phyloP scores from a whole-genome alignment of 2,113 vertebrate genomes.

The Benitochromis conjunctus region DNA sequence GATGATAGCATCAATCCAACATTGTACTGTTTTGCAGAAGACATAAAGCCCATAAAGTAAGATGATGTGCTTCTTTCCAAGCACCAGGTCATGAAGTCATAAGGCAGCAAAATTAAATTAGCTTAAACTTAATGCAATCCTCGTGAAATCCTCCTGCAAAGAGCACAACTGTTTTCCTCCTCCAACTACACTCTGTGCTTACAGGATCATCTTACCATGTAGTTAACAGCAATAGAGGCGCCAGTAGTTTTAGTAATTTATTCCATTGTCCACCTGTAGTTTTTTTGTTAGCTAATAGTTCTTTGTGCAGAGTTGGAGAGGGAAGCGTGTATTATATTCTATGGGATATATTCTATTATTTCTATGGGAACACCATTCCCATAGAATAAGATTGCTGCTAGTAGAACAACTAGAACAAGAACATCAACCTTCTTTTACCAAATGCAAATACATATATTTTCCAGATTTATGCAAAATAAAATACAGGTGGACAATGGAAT shows the following conservation, averaged over 20 bases:
- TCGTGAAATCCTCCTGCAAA: constrained; percentile 26
- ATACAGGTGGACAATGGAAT: neutral
- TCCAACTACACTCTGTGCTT: constrained; percentile 2
- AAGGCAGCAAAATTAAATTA: constrained; percentile 49
- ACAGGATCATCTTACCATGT: neutral
- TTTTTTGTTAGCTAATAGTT: no score
- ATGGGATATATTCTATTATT: no score
- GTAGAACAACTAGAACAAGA: neutral
- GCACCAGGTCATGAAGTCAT: constrained; percentile 42
- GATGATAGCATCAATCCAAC: neutral
- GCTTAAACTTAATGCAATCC: constrained; percentile 19
- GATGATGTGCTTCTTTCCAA: constrained; percentile 3
- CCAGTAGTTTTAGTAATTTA: neutral
- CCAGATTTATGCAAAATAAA: neutral
- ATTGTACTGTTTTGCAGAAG: neutral
- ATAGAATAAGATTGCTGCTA: neutral
- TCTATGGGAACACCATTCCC: neutral
- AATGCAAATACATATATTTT: neutral
- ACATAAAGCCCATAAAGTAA: constrained; percentile 16
- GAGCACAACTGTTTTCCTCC: neutral
- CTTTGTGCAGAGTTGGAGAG: neutral
- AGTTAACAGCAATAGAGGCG: neutral
- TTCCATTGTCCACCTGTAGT: no score
- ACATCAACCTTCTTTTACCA: neutral
- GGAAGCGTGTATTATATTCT: no score